Evolutionary conservation across 1,140 invertebrate species (phyloP).

Genomic region (Drosophila arizonae): DNA sequence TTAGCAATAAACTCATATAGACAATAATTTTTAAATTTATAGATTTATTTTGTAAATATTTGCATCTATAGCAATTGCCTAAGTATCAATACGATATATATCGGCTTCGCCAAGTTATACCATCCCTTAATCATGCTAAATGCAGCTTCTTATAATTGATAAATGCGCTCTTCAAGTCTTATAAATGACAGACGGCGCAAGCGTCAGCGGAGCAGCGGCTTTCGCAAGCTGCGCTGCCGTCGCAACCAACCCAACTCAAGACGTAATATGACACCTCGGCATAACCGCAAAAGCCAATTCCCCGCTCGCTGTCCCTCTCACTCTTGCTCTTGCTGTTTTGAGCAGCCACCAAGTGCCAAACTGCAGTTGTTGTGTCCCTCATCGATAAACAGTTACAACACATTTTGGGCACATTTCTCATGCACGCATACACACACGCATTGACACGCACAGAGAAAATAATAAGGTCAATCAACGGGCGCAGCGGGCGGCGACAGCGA

Average conservation of each 20-base stretch:
- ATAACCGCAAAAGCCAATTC: constrained; percentile 9
- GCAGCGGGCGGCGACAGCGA: constrained; percentile 65
- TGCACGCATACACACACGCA: constrained; percentile 12
- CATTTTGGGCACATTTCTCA: constrained; percentile 55
- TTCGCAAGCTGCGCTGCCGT: constrained; percentile 26
- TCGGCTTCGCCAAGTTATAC: neutral
- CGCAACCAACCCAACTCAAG: constrained; percentile 31
- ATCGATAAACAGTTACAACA: constrained; percentile 66
- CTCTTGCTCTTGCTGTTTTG: neutral
- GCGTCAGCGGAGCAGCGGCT: constrained; percentile 5
- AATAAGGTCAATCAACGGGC: constrained; percentile 77
- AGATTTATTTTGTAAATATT: too few species aligned
- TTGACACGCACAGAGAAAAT: constrained; percentile 41
- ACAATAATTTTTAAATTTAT: too few species aligned
- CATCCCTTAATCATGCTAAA: neutral
- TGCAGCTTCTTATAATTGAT: constrained; percentile 17
- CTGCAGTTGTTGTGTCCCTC: constrained; percentile 23
- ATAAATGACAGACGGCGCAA: constrained; percentile 9
- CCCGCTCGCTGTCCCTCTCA: neutral
- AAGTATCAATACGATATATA: neutral
- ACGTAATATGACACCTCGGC: constrained; percentile 60
- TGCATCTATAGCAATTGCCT: too few species aligned
- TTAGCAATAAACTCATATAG: too few species aligned
- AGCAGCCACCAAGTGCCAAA: constrained; percentile 22
- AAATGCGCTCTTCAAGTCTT: constrained; percentile 8